phyloP scores from a whole-genome alignment of 2,888 invertebrate species.

The Clistopyga incitator region DNA sequence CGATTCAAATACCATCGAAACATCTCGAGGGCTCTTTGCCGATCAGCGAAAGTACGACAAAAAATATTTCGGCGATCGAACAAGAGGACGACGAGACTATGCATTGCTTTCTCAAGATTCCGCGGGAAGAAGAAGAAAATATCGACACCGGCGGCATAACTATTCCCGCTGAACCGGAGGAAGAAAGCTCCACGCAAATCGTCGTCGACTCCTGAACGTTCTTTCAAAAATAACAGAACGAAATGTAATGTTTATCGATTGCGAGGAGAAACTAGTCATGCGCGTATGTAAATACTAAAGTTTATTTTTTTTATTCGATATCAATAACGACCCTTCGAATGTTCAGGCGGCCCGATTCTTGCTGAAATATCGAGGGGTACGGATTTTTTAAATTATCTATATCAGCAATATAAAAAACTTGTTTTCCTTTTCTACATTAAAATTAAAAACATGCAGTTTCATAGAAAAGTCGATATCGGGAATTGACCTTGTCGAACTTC shows the following conservation, averaged over 20 bases:
- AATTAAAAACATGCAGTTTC: not conserved
- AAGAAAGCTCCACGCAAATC: slow-evolving; percentile 69
- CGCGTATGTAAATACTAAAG: slow-evolving; percentile 56
- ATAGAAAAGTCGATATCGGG: too few species aligned
- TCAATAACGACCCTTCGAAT: not conserved
- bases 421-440: not conserved
- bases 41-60: slow-evolving; percentile 70
- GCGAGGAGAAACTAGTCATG: slow-evolving; percentile 72
- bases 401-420: not conserved
- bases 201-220: slow-evolving; percentile 70
- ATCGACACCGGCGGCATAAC: slow-evolving; percentile 87
- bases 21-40: slow-evolving; percentile 79
- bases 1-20: slow-evolving; percentile 81
- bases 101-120: slow-evolving; percentile 81
- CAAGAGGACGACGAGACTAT: slow-evolving; percentile 85
- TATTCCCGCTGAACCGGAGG: slow-evolving; percentile 85
- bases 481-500: not conserved
- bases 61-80: slow-evolving; percentile 74
- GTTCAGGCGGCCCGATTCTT: not conserved
- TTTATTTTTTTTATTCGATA: slow-evolving; percentile 11
- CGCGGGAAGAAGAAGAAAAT: slow-evolving; percentile 83
- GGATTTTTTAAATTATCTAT: not conserved
- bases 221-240: not conserved
- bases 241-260: slow-evolving; percentile 22
- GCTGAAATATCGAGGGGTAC: too few species aligned